These are phyloP conservation scores for Aurelia coerulea DNA, from an alignment of 30 jellyfish, hydroid and myxozoan genomes.

Conservation along the genomic window DNA sequence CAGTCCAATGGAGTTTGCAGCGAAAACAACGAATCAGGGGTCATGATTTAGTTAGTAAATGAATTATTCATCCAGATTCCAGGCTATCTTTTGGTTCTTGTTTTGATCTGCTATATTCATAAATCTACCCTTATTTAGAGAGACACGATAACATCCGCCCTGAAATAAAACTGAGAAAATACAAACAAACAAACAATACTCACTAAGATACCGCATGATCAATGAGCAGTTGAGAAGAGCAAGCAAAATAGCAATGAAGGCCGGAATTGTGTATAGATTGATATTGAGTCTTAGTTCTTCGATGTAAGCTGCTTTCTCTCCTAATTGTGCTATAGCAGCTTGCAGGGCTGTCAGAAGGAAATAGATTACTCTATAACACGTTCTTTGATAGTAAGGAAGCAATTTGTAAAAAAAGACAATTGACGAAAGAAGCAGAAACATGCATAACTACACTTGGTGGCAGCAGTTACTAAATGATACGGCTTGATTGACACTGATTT, in stretches of 20 bases:
- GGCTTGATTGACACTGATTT: too few species aligned
- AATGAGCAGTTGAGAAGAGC: neutral
- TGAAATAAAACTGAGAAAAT: too few species aligned
- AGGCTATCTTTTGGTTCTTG: too few species aligned
- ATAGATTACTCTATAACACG: too few species aligned
- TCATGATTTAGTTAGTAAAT: too few species aligned
- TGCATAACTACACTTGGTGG: neutral
- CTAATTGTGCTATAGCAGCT: constrained; percentile 48
- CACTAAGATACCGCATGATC: constrained; percentile 5
- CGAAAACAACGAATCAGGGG: too few species aligned
- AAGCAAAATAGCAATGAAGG: constrained; percentile 2
- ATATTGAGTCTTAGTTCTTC: constrained; percentile 14
- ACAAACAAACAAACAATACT: neutral
- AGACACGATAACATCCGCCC: too few species aligned
- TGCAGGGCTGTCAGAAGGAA: constrained; percentile 27
- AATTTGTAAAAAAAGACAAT: neutral
- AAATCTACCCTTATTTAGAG: too few species aligned
- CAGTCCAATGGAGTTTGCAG: too few species aligned
- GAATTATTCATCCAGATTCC: too few species aligned
- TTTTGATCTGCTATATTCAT: too few species aligned
- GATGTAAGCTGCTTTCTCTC: constrained; percentile 20
- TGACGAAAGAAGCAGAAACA: neutral
- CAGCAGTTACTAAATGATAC: neutral
- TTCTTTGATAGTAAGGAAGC: neutral
- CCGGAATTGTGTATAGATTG: constrained; percentile 37